Percentiles rank a stretch among this genome's conserved stretches.
Conservation (phyloP, 1,140 invertebrate species). For the Ostrea edulis region DNA sequence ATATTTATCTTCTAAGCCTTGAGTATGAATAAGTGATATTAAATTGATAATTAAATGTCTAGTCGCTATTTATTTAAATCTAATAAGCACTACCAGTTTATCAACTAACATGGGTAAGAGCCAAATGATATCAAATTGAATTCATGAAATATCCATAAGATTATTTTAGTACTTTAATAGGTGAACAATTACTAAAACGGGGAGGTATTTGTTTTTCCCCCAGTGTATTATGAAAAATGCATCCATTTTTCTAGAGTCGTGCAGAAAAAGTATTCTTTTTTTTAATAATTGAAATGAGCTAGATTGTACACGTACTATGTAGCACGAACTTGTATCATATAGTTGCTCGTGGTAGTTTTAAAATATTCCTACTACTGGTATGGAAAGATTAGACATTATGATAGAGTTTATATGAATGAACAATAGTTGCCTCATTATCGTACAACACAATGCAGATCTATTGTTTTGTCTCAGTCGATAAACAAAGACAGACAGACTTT, state of each 20-base stretch:
- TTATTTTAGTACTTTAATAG: too few relatives aligned
- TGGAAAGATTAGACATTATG: conserved; percentile 2
- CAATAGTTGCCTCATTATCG: neutral
- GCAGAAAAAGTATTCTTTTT: too few relatives aligned
- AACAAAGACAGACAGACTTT: neutral
- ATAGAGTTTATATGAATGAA: neutral
- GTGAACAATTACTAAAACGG: too few relatives aligned
- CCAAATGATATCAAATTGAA: neutral
- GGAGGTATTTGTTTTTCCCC: too few relatives aligned
- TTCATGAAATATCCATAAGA: neutral
- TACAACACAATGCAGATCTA: neutral
- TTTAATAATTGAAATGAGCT: too few relatives aligned
- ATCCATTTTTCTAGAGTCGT: too few relatives aligned
- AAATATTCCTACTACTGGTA: neutral
- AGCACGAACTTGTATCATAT: too few relatives aligned
- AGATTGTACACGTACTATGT: too few relatives aligned
- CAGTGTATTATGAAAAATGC: too few relatives aligned
- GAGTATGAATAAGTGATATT: conserved; percentile 31
- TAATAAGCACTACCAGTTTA: conserved; percentile 25
- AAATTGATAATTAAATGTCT: conserved; percentile 38
- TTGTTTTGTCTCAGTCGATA: neutral
- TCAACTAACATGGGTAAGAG: neutral
- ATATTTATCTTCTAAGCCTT: conserved; percentile 31
- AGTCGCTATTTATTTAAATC: conserved; percentile 18
- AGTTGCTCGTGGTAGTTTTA: too few relatives aligned